Base-by-base conservation (phyloP, 2,113 vertebrate species). In the Opisthocomus hoazin region DNA sequence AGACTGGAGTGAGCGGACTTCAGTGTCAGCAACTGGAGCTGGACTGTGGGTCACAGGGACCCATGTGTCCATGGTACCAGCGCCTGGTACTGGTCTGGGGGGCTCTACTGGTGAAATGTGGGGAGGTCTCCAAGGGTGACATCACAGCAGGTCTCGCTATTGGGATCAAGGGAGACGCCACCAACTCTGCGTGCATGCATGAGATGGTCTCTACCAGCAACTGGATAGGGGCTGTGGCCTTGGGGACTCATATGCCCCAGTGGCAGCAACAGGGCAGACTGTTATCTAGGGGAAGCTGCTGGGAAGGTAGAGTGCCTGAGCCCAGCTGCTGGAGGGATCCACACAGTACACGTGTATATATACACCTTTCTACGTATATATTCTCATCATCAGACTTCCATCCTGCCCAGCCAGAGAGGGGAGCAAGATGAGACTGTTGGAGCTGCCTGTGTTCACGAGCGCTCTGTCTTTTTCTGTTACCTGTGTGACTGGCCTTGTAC, bases 161-260 rank as follows among this genome's bases (percentile, higher is more conserved):
- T 50, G 17, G 50, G 22, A 64, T 12, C 36, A 71, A 32, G 12
- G 12, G 6, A 71, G 29, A 24, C 15, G 10, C 12, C 1, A 0
- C 10, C 17, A 46, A 16, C 29, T 46, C 16, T 45, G 19, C 2
- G 0, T 45, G 51, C 12, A 3, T 57, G 23, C 13, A 26, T 9
- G 36, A 76, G 63, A 37, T 37, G 19, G 57, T 30, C 12, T 45
- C 23, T 53, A 39, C 37, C 45, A 53, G 34, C 19, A 65, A 45
- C 15, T 26, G 37, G 16, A 41, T 27, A 10, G 20, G 50, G 11
- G n/a, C 9, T 65, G 37, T 18, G 15, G 46, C n/a, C 30, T 16
- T 1, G 0, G 22, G 39, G 17, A 24, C 51, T 37, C 2, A 2
- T 9, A 48, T 17, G 27, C 21, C 22, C 11, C 24, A 8, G 30